A percentile compares a stretch with the other conserved stretches of the same genome.
These are phyloP conservation scores for Aphelenchoides fujianensis DNA, from an alignment of 1,140 invertebrate genomes.

Conservation along the genomic window DNA sequence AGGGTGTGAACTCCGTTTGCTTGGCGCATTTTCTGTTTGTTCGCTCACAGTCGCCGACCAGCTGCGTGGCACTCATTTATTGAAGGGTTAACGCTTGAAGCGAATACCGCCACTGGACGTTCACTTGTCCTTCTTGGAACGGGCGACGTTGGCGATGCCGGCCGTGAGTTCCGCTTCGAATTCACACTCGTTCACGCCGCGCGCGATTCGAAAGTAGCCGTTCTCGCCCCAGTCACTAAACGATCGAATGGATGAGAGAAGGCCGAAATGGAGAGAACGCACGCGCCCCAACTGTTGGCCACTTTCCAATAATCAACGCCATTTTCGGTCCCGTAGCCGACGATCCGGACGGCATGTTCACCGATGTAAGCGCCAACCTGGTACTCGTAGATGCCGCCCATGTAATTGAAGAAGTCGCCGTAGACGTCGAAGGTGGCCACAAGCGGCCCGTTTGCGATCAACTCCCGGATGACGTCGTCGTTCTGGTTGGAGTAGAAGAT, in stretches of 20 bases:
- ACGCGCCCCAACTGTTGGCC: background rate
- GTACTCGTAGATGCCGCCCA: slow-evolving; percentile 77
- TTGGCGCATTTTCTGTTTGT: too few species aligned
- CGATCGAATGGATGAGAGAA: background rate
- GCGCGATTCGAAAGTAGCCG: background rate
- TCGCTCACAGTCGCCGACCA: too few species aligned
- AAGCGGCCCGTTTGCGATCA: slow-evolving; percentile 81
- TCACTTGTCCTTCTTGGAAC: too few species aligned
- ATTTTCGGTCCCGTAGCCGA: background rate
- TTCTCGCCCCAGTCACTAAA: background rate
- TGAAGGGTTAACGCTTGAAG: too few species aligned
- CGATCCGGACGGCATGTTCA: slow-evolving; percentile 2
- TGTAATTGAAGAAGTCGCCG: slow-evolving; percentile 71
- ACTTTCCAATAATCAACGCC: background rate
- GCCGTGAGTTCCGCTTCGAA: too few species aligned
- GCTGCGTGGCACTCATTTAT: too few species aligned
- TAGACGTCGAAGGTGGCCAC: slow-evolving; percentile 86
- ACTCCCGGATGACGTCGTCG: slow-evolving; percentile 75
- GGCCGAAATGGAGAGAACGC: background rate
- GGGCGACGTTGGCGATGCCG: too few species aligned
- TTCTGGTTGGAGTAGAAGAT: slow-evolving; percentile 74
- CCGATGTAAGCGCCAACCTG: slow-evolving; percentile 64
- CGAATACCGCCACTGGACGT: too few species aligned
- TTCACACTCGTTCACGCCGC: background rate
- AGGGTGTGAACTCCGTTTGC: too few species aligned